Evolutionary conservation across 2,797 vertebrate genomes (phyloP).

Genomic region (Scyliorhinus canicula): DNA sequence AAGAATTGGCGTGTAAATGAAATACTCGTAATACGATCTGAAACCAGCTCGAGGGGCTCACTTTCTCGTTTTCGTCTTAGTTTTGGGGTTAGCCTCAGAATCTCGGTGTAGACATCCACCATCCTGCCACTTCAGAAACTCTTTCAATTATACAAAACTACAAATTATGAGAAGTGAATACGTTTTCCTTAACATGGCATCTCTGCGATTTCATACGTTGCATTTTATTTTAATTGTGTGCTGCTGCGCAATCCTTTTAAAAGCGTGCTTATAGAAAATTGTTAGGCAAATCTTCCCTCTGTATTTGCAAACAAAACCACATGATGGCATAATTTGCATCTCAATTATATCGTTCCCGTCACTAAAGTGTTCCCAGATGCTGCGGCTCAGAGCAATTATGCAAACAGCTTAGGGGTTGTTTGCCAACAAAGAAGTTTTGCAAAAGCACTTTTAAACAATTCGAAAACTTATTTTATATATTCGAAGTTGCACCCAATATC

Average conservation of each 20-base stretch:
- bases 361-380: conserved; percentile 2
- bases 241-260: not conserved
- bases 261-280: not conserved
- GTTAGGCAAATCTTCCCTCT: not conserved
- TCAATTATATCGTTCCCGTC: not conserved
- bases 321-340: conserved; percentile 14
- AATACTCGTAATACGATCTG: not conserved
- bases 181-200: not conserved
- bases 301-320: conserved; percentile 34
- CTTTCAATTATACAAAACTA: not conserved
- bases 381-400: conserved; percentile 23
- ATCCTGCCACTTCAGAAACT: not conserved
- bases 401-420: conserved; percentile 1
- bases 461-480: too few relatives aligned
- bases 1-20: not conserved
- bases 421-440: conserved; percentile 2
- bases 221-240: not conserved
- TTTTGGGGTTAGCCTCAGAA: not conserved
- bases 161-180: not conserved
- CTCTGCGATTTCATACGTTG: not conserved
- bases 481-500: not conserved
- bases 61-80: not conserved
- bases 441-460: not conserved
- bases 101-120: not conserved
- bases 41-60: not conserved